Percentiles rank a stretch among this genome's conserved stretches.
These are phyloP conservation scores for Rhinoptilus africanus DNA, from an alignment of 2,113 vertebrate genomes.

Conservation along the genomic window DNA sequence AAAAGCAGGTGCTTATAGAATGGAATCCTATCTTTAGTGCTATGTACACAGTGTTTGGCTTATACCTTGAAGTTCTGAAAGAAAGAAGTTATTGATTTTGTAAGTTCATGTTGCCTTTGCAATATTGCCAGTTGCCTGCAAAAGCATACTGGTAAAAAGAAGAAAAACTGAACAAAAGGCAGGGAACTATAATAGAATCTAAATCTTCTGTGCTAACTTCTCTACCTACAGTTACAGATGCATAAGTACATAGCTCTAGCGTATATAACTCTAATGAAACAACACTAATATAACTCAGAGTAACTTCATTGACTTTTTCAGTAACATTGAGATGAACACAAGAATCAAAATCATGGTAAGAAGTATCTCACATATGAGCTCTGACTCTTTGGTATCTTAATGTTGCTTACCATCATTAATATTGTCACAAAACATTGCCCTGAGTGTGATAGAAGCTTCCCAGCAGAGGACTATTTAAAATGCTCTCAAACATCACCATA, in stretches of 20 bases:
- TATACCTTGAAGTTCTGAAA: background rate
- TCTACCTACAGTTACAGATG: background rate
- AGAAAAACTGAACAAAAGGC: background rate
- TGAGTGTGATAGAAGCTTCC: background rate
- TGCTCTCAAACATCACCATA: background rate
- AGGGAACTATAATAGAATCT: background rate
- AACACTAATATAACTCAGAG: background rate
- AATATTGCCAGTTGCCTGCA: background rate
- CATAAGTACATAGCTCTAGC: background rate
- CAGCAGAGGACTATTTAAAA: background rate
- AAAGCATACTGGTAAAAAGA: background rate
- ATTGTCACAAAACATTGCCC: background rate
- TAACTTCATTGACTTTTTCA: background rate
- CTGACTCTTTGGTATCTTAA: background rate
- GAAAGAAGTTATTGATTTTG: background rate
- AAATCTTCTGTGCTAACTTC: background rate
- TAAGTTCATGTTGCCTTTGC: background rate
- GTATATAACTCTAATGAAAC: background rate
- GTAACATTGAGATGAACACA: background rate
- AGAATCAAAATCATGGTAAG: background rate
- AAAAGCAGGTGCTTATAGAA: background rate
- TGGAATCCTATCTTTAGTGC: background rate
- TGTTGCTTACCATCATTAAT: background rate
- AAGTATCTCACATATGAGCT: background rate
- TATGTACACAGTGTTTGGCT: background rate